Conservation (phyloP, 1,140 invertebrate genomes). For the Cydia strobilella region DNA sequence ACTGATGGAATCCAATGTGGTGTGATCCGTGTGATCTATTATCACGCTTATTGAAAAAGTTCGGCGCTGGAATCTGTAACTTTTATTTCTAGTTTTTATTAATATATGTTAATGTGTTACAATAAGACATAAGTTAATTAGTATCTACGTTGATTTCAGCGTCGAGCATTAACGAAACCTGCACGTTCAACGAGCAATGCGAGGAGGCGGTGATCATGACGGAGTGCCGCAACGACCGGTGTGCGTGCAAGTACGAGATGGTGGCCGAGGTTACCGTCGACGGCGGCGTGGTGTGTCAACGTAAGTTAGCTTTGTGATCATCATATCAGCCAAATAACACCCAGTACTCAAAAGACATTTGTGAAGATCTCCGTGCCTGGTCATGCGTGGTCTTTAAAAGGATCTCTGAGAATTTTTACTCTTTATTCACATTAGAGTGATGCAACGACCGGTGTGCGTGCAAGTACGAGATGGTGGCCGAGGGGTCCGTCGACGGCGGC, state of each 20-base stretch:
- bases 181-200: slow-evolving; percentile 91
- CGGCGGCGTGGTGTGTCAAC: slow-evolving; percentile 85
- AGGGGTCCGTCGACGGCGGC: slow-evolving; percentile 83
- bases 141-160: slow-evolving; percentile 80
- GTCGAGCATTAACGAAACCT: slow-evolving; percentile 88
- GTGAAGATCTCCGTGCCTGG: no score
- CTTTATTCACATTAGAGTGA: no score
- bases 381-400: no score
- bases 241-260: slow-evolving; percentile 89
- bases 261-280: slow-evolving; percentile 84
- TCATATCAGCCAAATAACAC: no score
- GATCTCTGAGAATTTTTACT: no score
- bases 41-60: not conserved
- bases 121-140: not conserved
- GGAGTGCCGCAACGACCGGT: slow-evolving; percentile 88
- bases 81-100: no score
- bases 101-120: no score
- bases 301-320: slow-evolving; percentile 75
- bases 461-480: slow-evolving; percentile 87
- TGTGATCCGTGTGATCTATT: not conserved
- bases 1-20: not conserved
- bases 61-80: not conserved
- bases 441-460: slow-evolving; percentile 88
- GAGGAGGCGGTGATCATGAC: slow-evolving; percentile 85
- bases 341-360: no score